Evolutionary conservation across 2,113 vertebrate genomes (phyloP).

Genomic region (Dermatemys mawii): DNA sequence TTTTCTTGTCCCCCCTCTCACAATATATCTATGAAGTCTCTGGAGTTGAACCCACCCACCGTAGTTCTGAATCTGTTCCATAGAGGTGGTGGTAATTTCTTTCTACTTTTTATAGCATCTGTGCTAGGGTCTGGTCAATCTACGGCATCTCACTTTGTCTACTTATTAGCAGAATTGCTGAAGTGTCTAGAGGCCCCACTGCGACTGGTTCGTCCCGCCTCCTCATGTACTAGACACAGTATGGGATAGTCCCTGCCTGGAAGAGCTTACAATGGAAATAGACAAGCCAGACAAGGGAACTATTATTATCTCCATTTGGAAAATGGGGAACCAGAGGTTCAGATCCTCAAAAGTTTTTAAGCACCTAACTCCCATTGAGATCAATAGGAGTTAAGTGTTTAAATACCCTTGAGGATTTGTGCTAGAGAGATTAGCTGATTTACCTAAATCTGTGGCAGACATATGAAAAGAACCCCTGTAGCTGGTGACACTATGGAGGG

Average conservation of each 20-base stretch:
- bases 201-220: background rate
- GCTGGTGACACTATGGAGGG: background rate
- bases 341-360: background rate
- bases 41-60: background rate
- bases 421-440: background rate
- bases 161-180: background rate
- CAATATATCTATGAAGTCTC: background rate
- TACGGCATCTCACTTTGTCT: background rate
- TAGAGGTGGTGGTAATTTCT: background rate
- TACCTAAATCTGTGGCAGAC: background rate
- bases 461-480: background rate
- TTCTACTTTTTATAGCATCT: background rate
- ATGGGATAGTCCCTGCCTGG: background rate
- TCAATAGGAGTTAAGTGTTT: too few species aligned
- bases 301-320: background rate
- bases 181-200: background rate
- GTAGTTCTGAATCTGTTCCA: background rate
- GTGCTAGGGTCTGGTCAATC: background rate
- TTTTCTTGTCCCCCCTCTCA: rapidly evolving
- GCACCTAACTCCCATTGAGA: too few species aligned
- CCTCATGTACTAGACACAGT: background rate
- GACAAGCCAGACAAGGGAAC: slow-evolving; percentile 7
- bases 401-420: background rate
- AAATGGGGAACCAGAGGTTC: background rate
- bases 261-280: background rate